Conservation (phyloP, 2,888 invertebrate genomes). For the Amphimallon solstitiale region DNA sequence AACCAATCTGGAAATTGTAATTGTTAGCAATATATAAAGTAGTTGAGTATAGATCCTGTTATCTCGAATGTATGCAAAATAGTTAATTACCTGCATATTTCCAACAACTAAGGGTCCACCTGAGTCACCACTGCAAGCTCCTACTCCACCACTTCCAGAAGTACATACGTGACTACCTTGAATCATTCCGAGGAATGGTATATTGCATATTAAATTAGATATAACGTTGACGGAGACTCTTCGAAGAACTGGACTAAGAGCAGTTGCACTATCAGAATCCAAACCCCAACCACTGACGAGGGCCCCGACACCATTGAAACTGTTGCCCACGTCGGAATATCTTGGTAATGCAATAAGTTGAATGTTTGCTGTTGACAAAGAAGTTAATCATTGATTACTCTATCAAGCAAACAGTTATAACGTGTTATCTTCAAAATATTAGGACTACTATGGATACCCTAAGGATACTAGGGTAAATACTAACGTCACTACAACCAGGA, state of each 20-base stretch:
- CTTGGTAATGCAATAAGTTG: slow-evolving; percentile 39
- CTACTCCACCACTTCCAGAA: slow-evolving; percentile 60
- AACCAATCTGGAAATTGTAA: slow-evolving; percentile 29
- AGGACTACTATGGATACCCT: no score
- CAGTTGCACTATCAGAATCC: slow-evolving; percentile 50
- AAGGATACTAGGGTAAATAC: no score
- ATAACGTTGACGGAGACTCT: slow-evolving; percentile 20
- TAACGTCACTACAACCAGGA: no score
- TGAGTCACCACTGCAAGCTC: slow-evolving; percentile 66
- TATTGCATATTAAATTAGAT: slow-evolving; percentile 57
- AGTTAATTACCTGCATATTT: slow-evolving; percentile 21
- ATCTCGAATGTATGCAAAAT: not conserved
- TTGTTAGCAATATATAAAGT: not conserved
- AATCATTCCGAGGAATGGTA: slow-evolving; percentile 59
- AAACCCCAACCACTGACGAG: slow-evolving; percentile 67
- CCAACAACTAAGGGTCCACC: slow-evolving; percentile 53
- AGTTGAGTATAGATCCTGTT: no score
- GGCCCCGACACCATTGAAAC: slow-evolving; percentile 58
- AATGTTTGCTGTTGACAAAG: slow-evolving; percentile 7
- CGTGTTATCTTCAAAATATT: no score
- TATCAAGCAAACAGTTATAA: not conserved
- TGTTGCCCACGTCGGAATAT: slow-evolving; percentile 48
- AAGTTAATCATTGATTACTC: not conserved
- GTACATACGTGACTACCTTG: slow-evolving; percentile 64
- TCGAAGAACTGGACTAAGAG: slow-evolving; percentile 29